Evolutionary conservation across 2,113 vertebrate species (phyloP).

Genomic region (Protomyctophum bolini): DNA sequence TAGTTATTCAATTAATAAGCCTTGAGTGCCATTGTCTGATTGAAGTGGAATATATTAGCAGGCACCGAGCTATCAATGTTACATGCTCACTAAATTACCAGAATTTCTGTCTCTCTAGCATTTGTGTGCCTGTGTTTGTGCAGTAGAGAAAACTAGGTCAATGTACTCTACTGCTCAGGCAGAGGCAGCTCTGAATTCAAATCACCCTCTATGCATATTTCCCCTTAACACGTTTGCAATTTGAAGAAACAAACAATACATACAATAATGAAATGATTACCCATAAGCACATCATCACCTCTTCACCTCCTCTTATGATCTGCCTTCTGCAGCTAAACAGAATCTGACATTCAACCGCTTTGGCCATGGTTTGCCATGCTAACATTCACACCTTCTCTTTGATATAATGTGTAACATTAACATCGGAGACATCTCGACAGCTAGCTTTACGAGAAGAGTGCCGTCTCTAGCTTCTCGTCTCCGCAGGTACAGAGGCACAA

Average conservation of each 20-base stretch:
- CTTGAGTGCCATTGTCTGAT: neutral
- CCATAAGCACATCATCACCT: slow-evolving; percentile 29
- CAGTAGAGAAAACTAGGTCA: slow-evolving; percentile 79
- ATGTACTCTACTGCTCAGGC: slow-evolving; percentile 67
- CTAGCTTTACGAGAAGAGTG: slow-evolving; percentile 45
- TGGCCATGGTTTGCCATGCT: slow-evolving; percentile 34
- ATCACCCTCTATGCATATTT: slow-evolving; percentile 61
- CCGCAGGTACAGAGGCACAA: slow-evolving; percentile 73
- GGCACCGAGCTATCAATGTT: slow-evolving; percentile 23
- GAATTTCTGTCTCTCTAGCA: slow-evolving; percentile 49
- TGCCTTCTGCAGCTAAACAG: slow-evolving; percentile 6
- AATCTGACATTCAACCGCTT: neutral
- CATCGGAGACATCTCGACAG: slow-evolving; percentile 20
- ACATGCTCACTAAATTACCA: slow-evolving; percentile 30
- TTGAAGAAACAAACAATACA: slow-evolving; percentile 32
- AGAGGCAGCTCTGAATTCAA: slow-evolving; percentile 65
- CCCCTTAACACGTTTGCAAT: slow-evolving; percentile 36
- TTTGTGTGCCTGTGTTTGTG: slow-evolving; percentile 56
- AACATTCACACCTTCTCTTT: slow-evolving; percentile 35
- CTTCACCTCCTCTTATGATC: slow-evolving; percentile 10
- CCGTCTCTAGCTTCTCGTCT: slow-evolving; percentile 59
- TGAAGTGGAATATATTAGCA: neutral
- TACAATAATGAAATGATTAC: slow-evolving; percentile 5
- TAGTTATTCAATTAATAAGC: neutral
- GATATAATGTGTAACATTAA: slow-evolving; percentile 29